phyloP scores from a whole-genome alignment of 2,888 invertebrate genomes.

The Caenorhabditis afra region DNA sequence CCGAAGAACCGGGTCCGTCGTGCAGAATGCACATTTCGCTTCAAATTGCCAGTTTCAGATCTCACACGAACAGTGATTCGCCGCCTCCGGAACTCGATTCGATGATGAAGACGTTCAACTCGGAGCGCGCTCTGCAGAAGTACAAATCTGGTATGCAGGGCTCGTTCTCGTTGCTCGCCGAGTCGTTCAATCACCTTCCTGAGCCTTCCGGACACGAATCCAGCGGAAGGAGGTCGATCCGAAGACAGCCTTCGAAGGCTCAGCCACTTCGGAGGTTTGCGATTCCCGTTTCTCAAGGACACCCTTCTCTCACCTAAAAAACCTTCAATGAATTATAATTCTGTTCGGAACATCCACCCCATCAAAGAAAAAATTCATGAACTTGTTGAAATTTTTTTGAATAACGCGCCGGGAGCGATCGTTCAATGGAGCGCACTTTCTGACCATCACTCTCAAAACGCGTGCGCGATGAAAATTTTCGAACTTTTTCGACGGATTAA shows the following conservation, averaged over 20 bases:
- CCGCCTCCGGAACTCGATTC: slow-evolving; percentile 54
- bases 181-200: slow-evolving; percentile 34
- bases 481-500: no score
- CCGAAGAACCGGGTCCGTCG: slow-evolving; percentile 39
- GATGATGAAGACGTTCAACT: slow-evolving; percentile 38
- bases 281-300: slow-evolving; percentile 46
- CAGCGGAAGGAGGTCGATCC: slow-evolving; percentile 29
- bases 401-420: no score
- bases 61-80: slow-evolving; percentile 40
- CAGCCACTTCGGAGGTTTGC: slow-evolving; percentile 58
- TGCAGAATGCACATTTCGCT: no score
- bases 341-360: no score
- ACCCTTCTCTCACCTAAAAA: slow-evolving; percentile 7
- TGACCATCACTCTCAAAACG: no score
- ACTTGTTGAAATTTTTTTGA: no score
- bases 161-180: slow-evolving; percentile 39
- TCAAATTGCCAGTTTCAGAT: no score
- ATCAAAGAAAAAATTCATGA: no score
- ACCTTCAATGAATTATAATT: no score
- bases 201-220: slow-evolving; percentile 10
- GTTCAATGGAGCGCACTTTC: no score
- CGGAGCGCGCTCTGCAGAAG: slow-evolving; percentile 45
- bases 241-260: slow-evolving; percentile 29
- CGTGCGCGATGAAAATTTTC: no score
- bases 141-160: slow-evolving; percentile 46